Base-by-base conservation (phyloP, 1,140 invertebrate species). In the Danaus plexippus region DNA sequence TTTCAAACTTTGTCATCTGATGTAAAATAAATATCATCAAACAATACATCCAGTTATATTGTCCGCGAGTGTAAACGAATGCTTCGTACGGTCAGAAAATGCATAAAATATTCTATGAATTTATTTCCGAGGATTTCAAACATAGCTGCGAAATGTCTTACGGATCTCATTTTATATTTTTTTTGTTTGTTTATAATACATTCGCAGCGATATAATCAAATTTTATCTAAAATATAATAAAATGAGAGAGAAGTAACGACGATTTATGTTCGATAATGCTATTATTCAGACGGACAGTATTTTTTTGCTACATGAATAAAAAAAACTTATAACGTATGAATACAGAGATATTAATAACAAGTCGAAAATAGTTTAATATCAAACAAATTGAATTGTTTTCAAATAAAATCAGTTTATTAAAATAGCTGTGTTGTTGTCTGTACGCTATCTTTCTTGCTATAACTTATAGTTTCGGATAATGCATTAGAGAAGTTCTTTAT, bases 401-500 rank as follows among this genome's bases (percentile, higher is more conserved):
- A 3, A 32, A 32, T 22, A 22, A 2, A 22, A 22, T 22, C 18
- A 22, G 6, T 32, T 32, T 32, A 32, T 32, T 32, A 32, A 3
- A 4, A 32, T 32, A 32, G 2, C 7, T 32, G 22, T 68, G 64
- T 47, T 69, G 67, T 58, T n/a, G 46, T 62, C 69, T 9, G 41
- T 73, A 56, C 15, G 44, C 71, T 75, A 80, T 80, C 73, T 79
- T 63, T 64, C 61, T 65, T 64, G 68, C 78, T 80, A 85, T 85
- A 85, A 85, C 76, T 85, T 85, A 85, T 80, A 85, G 81, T 85
- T 85, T 85, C 70, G 79, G 81, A 85, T 85, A 85, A 85, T 85
- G 81, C 79, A 85, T 82, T 82, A 85, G 76, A 74, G 75, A 85
- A 85, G 64, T 85, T 82, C 79, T 84, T 84, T 85, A 82, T 82